Conservation (phyloP, 2,113 vertebrate genomes). For the Mesitornis unicolor region DNA sequence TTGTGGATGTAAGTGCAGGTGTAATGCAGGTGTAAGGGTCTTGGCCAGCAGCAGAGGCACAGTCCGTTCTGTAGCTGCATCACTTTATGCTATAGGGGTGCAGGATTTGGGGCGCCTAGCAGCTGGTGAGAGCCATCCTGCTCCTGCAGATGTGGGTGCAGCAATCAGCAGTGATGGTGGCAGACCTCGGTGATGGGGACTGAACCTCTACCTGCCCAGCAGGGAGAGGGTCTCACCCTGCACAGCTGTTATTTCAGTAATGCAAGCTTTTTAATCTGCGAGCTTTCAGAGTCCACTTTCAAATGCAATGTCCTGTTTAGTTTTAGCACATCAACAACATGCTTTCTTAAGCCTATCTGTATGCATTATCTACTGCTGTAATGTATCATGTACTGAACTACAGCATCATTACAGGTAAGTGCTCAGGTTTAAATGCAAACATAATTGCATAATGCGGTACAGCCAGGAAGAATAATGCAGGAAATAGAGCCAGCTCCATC, state of each 20-base stretch:
- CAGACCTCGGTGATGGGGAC: fast-evolving
- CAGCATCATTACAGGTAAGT: conserved; percentile 77
- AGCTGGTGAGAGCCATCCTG: fast-evolving
- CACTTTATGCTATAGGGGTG: fast-evolving
- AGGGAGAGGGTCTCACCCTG: not conserved
- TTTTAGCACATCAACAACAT: conserved; percentile 67
- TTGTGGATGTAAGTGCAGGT: not conserved
- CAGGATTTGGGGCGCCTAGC: not conserved
- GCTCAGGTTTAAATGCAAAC: conserved; percentile 78
- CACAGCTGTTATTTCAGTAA: not conserved
- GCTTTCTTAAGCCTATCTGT: conserved; percentile 74
- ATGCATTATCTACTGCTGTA: conserved; percentile 74
- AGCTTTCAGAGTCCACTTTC: conserved; percentile 59
- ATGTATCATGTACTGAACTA: conserved; percentile 71
- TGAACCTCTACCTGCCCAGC: not conserved
- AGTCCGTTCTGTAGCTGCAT: not conserved
- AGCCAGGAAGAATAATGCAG: conserved; percentile 75
- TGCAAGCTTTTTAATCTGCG: not conserved
- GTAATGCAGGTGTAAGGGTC: not conserved
- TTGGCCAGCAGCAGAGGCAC: not conserved
- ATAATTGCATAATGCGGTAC: conserved; percentile 77
- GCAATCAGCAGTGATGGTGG: fast-evolving
- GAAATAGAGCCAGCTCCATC: conserved; percentile 76
- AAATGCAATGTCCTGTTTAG: conserved; percentile 61
- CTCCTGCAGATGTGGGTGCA: not conserved